phyloP scores from a whole-genome alignment of 2,888 invertebrate genomes.

The Lasioglossum zephyrum region DNA sequence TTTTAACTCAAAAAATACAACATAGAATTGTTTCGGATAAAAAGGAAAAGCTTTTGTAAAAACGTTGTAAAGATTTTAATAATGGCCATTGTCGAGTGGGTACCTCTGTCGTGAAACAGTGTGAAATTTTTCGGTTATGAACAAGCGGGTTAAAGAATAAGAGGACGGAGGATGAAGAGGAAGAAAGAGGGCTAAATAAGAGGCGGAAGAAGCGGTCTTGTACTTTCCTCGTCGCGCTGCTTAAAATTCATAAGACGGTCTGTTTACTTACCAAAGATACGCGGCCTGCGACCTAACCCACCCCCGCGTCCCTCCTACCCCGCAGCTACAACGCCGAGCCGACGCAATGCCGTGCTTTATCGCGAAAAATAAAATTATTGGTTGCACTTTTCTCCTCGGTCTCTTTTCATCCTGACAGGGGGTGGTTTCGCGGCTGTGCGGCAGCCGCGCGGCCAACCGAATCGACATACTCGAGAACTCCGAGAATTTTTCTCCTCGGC shows the following conservation, averaged over 20 bases:
- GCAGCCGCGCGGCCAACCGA: constrained; percentile 33
- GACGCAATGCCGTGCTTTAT: constrained; percentile 78
- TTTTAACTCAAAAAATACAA: no score
- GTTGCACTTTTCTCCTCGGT: constrained; percentile 75
- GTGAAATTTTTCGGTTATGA: constrained; percentile 1
- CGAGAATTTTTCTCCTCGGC: constrained; percentile 21
- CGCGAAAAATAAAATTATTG: constrained; percentile 81
- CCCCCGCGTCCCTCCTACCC: constrained; percentile 8
- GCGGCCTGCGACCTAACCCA: constrained; percentile 52
- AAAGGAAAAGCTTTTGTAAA: background rate
- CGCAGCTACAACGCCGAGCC: constrained; percentile 43
- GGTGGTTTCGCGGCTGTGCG: constrained; percentile 6
- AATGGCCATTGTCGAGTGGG: background rate
- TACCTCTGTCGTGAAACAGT: background rate
- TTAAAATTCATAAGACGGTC: constrained; percentile 83
- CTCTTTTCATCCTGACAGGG: constrained; percentile 22
- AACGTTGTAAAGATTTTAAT: background rate
- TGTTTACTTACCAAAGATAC: constrained; percentile 83
- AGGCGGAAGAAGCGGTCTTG: constrained; percentile 57
- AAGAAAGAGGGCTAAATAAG: constrained; percentile 32
- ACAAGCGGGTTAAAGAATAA: background rate
- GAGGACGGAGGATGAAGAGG: constrained; percentile 15
- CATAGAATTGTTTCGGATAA: no score
- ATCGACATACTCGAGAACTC: constrained; percentile 58
- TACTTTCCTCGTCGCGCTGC: constrained; percentile 76